Evolutionary conservation across 92 coral and sea anemone species (phyloP).

Genomic region (Porites lobata): DNA sequence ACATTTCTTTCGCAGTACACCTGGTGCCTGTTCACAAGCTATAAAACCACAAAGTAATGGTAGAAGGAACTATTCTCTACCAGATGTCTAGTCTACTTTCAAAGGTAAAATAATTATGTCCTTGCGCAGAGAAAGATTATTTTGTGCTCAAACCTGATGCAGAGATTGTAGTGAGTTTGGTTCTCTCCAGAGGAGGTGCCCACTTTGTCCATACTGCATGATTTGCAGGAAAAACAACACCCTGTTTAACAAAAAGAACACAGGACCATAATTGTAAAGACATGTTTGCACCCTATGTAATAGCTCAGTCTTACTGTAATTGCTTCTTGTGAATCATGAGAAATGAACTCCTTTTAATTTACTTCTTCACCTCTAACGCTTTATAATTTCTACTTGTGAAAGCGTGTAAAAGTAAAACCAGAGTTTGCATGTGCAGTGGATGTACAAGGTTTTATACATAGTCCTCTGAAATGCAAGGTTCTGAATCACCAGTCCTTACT

Average conservation of each 20-base stretch:
- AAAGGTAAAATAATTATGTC: background rate
- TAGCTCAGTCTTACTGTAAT: too few relatives aligned
- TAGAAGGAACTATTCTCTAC: too few relatives aligned
- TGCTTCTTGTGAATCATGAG: too few relatives aligned
- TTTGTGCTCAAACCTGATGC: constrained; percentile 77
- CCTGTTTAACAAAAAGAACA: constrained; percentile 51
- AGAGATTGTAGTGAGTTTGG: constrained; percentile 85
- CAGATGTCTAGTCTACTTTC: background rate
- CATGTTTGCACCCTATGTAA: background rate
- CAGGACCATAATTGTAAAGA: rapidly evolving
- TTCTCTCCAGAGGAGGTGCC: constrained; percentile 97
- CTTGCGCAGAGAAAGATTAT: background rate
- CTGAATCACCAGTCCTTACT: too few relatives aligned
- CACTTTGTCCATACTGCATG: constrained; percentile 96
- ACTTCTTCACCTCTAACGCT: too few relatives aligned
- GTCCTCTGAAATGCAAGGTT: background rate
- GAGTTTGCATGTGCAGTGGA: too few relatives aligned
- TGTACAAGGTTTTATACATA: background rate
- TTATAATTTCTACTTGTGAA: too few relatives aligned
- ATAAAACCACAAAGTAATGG: too few relatives aligned
- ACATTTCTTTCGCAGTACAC: too few relatives aligned
- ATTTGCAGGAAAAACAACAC: constrained; percentile 94
- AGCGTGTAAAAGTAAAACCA: too few relatives aligned
- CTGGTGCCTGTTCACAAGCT: too few relatives aligned
- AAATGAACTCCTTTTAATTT: too few relatives aligned